Evolutionary conservation across 2,113 vertebrate genomes (phyloP), one percentile per base, ranked within the genome.

Genomic region (Emydocephalus ijimae): DNA sequence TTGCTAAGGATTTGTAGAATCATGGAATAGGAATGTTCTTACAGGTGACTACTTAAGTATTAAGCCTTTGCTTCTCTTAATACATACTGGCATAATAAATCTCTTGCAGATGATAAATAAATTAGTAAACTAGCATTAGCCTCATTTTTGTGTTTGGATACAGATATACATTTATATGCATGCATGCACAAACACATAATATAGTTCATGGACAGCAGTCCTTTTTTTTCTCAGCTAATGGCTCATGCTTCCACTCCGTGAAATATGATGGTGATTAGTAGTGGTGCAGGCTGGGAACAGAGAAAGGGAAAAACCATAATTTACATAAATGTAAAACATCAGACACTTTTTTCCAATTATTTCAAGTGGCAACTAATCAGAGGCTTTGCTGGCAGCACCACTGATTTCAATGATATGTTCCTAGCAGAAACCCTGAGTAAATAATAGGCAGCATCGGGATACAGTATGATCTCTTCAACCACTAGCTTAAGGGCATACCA

Each of bases 101-200:
- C 52, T 54, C n/a, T 88, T 85, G 69, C 61, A 92, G 93, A 39
- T 90, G 43, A 85, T 92, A 92, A 92, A 92, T 85, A 92, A 55
- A 21, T 26, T 57, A 89, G 59, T 89, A 88, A 94, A 52, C 81
- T 85, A 89, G 85, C 54, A 55, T 52, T 85, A 90, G 52, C 87
- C 59, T 74, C 81, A 45, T 52, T 88, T 81, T 59, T 87, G 56
- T 55, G 43, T 93, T 93, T 89, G 86, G 59, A 74, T 92, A 23
- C 29, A 43, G 34, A 81, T 81, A 81, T 39, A 81, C 34, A 81
- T 81, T 81, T 81, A 81, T 20, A 39, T 34, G 6, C 6, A 43
- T 21, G 18, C 34, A 81, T 8, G 18, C 18, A 81, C 34, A 43
- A 21, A 81, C 18, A 10, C 34, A 43, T 20, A 81, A 39, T 81